A percentile compares a stretch with the other conserved stretches of the same genome.
phyloP scores from a whole-genome alignment of 2,113 vertebrate species.

The Chaetura pelagica region DNA sequence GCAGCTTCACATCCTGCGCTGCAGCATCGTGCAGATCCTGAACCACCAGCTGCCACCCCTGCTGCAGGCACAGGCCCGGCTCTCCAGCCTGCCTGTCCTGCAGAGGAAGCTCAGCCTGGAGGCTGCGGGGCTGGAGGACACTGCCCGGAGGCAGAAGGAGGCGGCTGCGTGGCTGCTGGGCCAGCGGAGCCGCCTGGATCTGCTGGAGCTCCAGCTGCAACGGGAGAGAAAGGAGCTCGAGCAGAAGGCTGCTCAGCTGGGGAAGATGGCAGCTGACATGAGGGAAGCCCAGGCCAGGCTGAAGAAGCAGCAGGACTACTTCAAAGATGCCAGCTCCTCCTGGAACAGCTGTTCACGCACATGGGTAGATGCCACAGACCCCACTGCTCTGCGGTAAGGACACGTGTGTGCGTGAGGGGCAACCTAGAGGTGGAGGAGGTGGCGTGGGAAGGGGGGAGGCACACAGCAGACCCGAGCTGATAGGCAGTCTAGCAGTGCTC shows the following conservation, averaged over 20 bases:
- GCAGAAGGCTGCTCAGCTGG: neutral
- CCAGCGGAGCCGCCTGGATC: conserved; percentile 27
- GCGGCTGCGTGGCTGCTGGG: neutral
- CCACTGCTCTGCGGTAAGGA: conserved; percentile 10
- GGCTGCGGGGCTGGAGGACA: neutral
- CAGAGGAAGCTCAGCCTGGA: neutral
- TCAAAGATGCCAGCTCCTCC: neutral
- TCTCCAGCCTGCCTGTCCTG: neutral
- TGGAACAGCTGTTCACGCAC: neutral
- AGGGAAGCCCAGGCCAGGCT: neutral
- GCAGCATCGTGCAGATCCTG: rapidly evolving
- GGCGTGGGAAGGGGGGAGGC: neutral
- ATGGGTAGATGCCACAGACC: conserved; percentile 12
- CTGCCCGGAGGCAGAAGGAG: neutral
- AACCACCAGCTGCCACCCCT: neutral
- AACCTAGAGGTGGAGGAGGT: neutral
- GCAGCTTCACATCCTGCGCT: neutral
- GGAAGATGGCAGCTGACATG: neutral
- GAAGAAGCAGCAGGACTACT: neutral
- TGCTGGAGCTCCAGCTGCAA: conserved; percentile 42
- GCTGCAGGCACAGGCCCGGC: neutral
- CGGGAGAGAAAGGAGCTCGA: neutral
- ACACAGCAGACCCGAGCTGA: neutral
- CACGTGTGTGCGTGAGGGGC: neutral
- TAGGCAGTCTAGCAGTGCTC: neutral